phyloP scores from a whole-genome alignment of 2,888 invertebrate genomes.

The Drosophila subquinaria region DNA sequence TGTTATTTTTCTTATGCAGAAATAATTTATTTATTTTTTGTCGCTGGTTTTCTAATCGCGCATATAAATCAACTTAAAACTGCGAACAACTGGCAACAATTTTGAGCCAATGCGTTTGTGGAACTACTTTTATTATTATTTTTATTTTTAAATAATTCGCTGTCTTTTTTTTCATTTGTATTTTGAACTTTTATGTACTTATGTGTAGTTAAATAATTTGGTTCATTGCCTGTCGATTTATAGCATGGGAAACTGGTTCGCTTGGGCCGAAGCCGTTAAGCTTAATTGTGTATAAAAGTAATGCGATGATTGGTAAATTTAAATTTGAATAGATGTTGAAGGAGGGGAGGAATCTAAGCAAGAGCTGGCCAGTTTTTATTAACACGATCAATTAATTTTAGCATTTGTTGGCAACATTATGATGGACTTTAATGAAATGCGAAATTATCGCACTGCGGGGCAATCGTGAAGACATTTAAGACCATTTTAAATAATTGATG shows the following conservation, averaged over 20 bases:
- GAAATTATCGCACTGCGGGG: slow-evolving; percentile 49
- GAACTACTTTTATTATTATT: slow-evolving; percentile 31
- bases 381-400: slow-evolving; percentile 47
- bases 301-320: slow-evolving; percentile 24
- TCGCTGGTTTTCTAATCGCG: slow-evolving; percentile 67
- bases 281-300: slow-evolving; percentile 36
- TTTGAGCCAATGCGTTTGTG: slow-evolving; percentile 45
- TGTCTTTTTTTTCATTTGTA: slow-evolving; percentile 19
- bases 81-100: slow-evolving; percentile 38
- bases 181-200: slow-evolving; percentile 19
- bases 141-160: slow-evolving; percentile 19
- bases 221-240: slow-evolving; percentile 25
- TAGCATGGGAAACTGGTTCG: slow-evolving; percentile 47
- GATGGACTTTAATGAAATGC: slow-evolving; percentile 18
- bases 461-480: slow-evolving; percentile 49
- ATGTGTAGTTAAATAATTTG: slow-evolving; percentile 33
- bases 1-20: slow-evolving; percentile 28
- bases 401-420: slow-evolving; percentile 30
- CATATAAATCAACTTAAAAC: slow-evolving; percentile 69
- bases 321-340: slow-evolving; percentile 3
- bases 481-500: slow-evolving; percentile 73
- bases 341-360: neutral
- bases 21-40: slow-evolving; percentile 45
- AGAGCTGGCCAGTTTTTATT: slow-evolving; percentile 25
- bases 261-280: slow-evolving; percentile 19